Evolutionary conservation across 2,888 invertebrate species (phyloP), one percentile per base, ranked within the genome.

Genomic region (Orthosia incerta): DNA sequence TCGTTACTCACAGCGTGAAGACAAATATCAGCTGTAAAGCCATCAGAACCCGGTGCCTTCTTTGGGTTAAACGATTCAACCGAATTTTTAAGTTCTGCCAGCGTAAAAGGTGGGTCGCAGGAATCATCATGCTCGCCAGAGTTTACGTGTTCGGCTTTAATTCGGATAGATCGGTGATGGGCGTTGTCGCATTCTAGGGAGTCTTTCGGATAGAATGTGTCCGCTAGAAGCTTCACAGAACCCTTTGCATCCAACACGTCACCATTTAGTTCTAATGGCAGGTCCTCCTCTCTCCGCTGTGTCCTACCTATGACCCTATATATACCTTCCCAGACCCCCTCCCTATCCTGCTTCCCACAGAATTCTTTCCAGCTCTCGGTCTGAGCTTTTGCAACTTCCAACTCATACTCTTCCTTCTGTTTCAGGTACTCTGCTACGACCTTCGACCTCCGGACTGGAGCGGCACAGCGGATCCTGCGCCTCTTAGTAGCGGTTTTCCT

Each of bases 31-130:
- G n/a, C 50, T 1, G 50, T 50, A 2, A 50, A 13, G 9, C 62
- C 50, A 13, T 53, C 63, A 18, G 55, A 11, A n/a, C 74, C 71
- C 12, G 69, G 71, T 0, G 76, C 74, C 12, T 76, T 76, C 46
- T 71, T 76, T 0, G 71, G 4, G 59, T 66, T 80, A n/a, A 76
- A 66, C 0, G 26, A 23, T 3, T 23, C 13, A 0, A 7, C 0
- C 0, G 70, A 65, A 4, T n/a, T 2, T 12, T 16, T 50, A 3
- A 77, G 61, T n/a, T 76, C 80, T 1, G n/a, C 4, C 39, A 2
- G 31, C 12, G 81, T 83, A 31, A 85, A 80, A 0, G 73, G 78
- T n/a, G 81, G 79, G 31, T 80, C 77, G 13, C 64, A n/a, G 15
- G 64, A 61, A 20, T 60, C 63, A 48, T 62, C 50, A 0, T 15